Percentiles rank a stretch among this genome's conserved stretches.
Evolutionary conservation across 2,888 invertebrate genomes (phyloP).

Genomic region (Dryobota labecula): DNA sequence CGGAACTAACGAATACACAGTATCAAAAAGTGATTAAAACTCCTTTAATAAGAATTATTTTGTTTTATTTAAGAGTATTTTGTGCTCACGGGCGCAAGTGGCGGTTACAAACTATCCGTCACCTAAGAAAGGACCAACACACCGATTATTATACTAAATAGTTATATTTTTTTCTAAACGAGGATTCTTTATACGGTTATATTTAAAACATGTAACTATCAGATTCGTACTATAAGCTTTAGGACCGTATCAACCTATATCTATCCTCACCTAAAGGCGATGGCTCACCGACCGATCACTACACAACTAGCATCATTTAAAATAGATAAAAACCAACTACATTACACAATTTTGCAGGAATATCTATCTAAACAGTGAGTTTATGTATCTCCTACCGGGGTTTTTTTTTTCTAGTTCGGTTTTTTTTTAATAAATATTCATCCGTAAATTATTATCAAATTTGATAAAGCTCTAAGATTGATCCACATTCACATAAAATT

Average conservation of each 20-base stretch:
- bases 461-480: constrained; percentile 91
- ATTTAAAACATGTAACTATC: constrained; percentile 81
- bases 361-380: constrained; percentile 85
- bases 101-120: constrained; percentile 68
- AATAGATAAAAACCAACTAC: constrained; percentile 85
- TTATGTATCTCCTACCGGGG: constrained; percentile 74
- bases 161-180: constrained; percentile 81
- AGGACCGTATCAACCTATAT: constrained; percentile 80
- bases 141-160: constrained; percentile 81
- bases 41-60: constrained; percentile 71
- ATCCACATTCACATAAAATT: constrained; percentile 88
- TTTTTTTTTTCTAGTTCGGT: constrained; percentile 73
- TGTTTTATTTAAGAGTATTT: constrained; percentile 79
- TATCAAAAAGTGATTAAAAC: constrained; percentile 85
- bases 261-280: constrained; percentile 80
- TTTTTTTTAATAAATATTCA: constrained; percentile 85
- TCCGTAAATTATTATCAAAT: constrained; percentile 90
- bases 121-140: constrained; percentile 79
- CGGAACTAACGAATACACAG: constrained; percentile 71
- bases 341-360: constrained; percentile 82
- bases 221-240: constrained; percentile 86
- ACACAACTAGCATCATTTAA: constrained; percentile 88
- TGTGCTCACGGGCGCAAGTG: constrained; percentile 77
- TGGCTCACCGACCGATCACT: constrained; percentile 71
- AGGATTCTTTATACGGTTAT: constrained; percentile 80